These are phyloP conservation scores for Redunca redunca DNA, from an alignment of 2,113 vertebrate species.

Conservation along the genomic window DNA sequence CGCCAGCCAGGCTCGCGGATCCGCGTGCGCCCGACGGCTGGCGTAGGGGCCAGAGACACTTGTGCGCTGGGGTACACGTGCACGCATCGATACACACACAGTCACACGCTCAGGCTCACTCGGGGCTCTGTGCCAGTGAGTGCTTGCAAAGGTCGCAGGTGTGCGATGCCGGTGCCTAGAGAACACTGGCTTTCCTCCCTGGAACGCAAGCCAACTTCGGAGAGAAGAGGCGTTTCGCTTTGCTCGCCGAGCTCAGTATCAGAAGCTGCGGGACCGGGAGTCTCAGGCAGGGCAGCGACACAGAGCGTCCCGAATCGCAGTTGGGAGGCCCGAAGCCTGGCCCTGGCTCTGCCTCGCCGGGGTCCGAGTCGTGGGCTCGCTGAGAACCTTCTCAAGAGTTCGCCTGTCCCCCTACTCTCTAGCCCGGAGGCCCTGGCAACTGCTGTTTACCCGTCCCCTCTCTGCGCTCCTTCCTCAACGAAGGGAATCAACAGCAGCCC, in stretches of 20 bases:
- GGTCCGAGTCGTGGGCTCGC: too few relatives aligned
- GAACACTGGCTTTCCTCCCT: background rate
- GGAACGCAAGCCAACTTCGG: background rate
- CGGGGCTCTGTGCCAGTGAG: background rate
- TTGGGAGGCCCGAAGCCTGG: background rate
- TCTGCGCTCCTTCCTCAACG: background rate
- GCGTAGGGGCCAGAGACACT: background rate
- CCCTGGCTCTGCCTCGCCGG: background rate
- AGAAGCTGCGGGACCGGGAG: background rate
- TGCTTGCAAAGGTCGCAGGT: background rate
- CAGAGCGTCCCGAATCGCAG: background rate
- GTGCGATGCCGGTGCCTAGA: background rate
- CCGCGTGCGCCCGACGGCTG: background rate
- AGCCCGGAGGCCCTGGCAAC: background rate
- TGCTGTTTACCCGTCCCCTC: too few relatives aligned
- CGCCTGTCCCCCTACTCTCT: background rate
- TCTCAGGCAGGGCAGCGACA: background rate
- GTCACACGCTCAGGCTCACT: background rate
- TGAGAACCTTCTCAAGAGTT: background rate
- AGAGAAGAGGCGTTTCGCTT: background rate
- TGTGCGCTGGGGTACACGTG: background rate
- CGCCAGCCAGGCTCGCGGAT: background rate
- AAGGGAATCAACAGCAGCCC: background rate
- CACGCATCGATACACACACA: fast-evolving
- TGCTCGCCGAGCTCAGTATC: background rate